Evolutionary conservation across 2,888 invertebrate genomes (phyloP).

Genomic region (Polia nebulosa): DNA sequence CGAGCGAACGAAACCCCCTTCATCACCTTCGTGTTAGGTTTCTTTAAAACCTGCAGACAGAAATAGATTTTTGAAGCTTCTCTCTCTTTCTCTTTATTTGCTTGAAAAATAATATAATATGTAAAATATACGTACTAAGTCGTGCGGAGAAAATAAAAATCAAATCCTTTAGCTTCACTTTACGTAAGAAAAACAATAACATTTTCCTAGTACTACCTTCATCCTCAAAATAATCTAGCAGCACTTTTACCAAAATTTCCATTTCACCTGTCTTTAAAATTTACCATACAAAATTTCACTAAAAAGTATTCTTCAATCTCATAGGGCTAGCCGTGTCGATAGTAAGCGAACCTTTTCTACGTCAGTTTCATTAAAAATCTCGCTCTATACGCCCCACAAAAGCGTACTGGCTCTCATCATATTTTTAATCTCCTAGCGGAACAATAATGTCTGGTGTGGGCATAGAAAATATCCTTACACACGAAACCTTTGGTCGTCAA

Average conservation of each 20-base stretch:
- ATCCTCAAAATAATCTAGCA: constrained; percentile 9
- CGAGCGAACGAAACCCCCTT: too few relatives aligned
- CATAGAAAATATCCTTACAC: constrained; percentile 35
- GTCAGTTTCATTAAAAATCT: constrained; percentile 78
- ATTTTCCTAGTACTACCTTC: not conserved
- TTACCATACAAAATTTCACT: constrained; percentile 13
- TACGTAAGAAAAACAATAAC: not conserved
- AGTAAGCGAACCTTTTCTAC: constrained; percentile 65
- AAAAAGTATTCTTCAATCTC: constrained; percentile 65
- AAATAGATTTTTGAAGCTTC: too few relatives aligned
- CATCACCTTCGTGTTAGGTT: too few relatives aligned
- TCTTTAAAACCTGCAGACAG: too few relatives aligned
- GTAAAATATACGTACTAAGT: too few relatives aligned
- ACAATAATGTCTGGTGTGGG: constrained; percentile 66
- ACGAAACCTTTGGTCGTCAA: not conserved
- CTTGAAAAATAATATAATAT: too few relatives aligned
- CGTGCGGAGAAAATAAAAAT: not conserved
- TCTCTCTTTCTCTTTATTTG: too few relatives aligned
- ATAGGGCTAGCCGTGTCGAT: constrained; percentile 67
- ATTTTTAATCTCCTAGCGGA: constrained; percentile 80
- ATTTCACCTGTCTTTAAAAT: constrained; percentile 37
- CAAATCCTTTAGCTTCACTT: not conserved
- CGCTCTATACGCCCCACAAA: constrained; percentile 73
- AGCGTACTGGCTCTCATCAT: constrained; percentile 72
- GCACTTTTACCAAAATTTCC: constrained; percentile 11